Base-by-base conservation (phyloP, 2,797 vertebrate genomes). In the Xiphorhynchus erythropygius region DNA sequence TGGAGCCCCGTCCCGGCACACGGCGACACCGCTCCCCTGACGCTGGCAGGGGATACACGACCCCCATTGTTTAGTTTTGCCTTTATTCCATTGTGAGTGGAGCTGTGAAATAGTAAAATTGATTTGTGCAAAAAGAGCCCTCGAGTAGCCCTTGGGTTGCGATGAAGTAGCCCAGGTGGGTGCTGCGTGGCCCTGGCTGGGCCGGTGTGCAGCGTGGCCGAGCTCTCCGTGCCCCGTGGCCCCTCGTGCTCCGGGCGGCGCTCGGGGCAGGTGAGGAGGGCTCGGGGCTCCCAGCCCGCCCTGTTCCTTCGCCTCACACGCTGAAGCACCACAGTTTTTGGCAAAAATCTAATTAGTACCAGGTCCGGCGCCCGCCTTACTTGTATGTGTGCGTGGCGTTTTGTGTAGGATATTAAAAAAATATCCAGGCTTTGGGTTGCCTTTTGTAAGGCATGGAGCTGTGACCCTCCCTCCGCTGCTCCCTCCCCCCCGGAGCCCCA, bases 391-490 rank as follows among this genome's bases (percentile, higher is more conserved):
- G 39, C 39, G 85, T 88, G 14, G 92, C 78, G 12, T 50, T 93
- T 94, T 68, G 63, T 83, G 90, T 35, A 68, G 94, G 96, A 90
- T 96, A 90, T 97, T 90, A 64, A 96, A 97, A 98, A 90, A 95
- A 94, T 91, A 97, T 96, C 97, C 73, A 60, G 96, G 97, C 97
- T 98, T 98, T 98, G 96, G 97, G 98, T 98, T 98, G 97, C 98
- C 98, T 98, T 99, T 98, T 98, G 99, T 98, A 98, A 98, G 98
- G 98, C 98, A 98, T 98, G 98, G 97, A 99, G 98, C 99, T 99
- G 98, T 99, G 99, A 99, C 99, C 99, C 99, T 99, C 98, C 99
- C 98, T 98, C 98, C 98, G 98, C 98, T 98, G 97, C 97, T 98
- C 97, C 98, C 98, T 98, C 98, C 98, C 98, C 98, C 98, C 97